phyloP scores from a whole-genome alignment of 2,888 invertebrate species.

The Eilema depressum region DNA sequence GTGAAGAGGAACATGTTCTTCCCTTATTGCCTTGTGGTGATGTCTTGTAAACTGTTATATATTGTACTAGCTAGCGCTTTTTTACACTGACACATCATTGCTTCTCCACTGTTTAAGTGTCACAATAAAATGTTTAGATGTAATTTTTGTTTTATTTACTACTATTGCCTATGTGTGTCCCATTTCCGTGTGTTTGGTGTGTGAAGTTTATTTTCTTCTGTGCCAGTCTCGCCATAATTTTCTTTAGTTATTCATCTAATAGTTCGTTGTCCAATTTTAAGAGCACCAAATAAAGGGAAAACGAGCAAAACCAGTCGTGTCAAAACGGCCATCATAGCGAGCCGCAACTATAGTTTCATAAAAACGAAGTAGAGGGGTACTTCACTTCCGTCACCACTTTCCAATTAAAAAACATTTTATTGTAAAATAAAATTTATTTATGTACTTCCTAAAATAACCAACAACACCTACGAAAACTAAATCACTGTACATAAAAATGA shows the following conservation, averaged over 20 bases:
- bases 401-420: background rate
- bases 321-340: no score
- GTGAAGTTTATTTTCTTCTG: no score
- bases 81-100: conserved; percentile 59
- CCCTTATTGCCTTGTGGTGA: conserved; percentile 66
- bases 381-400: no score
- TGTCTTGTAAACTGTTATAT: conserved; percentile 42
- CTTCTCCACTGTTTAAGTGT: conserved; percentile 58
- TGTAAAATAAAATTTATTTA: background rate
- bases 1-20: conserved; percentile 60
- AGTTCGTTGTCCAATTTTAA: no score
- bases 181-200: no score
- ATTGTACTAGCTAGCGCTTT: conserved; percentile 49
- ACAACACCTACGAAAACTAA: background rate
- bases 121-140: conserved; percentile 49
- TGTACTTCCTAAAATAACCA: background rate
- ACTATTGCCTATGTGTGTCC: background rate
- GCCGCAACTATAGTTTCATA: no score
- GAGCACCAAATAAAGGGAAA: no score
- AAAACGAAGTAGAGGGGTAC: background rate
- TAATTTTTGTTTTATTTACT: conserved; percentile 39
- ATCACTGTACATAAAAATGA: background rate
- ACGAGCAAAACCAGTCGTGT: no score
- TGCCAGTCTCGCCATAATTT: no score
- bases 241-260: no score